Percentiles rank a stretch among this genome's conserved stretches.
phyloP scores from a whole-genome alignment of 2,113 vertebrate species.

The Tylochromis polylepis region DNA sequence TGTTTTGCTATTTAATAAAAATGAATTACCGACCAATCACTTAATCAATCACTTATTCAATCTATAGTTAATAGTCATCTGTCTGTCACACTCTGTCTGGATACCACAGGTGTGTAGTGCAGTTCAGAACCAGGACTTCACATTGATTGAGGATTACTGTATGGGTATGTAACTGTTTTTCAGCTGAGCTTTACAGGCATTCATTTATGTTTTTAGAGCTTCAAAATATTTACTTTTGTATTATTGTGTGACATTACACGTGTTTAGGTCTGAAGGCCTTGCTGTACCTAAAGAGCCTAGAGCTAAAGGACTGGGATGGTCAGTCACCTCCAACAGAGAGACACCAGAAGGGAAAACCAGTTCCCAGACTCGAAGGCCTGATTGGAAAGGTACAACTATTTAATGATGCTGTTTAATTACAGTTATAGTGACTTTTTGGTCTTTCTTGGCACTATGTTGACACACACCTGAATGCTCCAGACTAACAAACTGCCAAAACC shows the following conservation, averaged over 20 bases:
- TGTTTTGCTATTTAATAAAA: background rate
- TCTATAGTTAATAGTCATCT: background rate
- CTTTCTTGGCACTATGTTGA: background rate
- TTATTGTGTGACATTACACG: background rate
- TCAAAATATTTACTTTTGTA: background rate
- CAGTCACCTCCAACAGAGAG: slow-evolving; percentile 82
- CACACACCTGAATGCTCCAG: background rate
- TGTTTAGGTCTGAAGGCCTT: slow-evolving; percentile 79
- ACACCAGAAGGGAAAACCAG: slow-evolving; percentile 89
- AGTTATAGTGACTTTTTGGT: background rate
- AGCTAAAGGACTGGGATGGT: slow-evolving; percentile 82
- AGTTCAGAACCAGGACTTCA: slow-evolving; percentile 95
- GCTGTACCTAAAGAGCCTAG: slow-evolving; percentile 86
- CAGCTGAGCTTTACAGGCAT: background rate
- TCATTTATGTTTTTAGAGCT: background rate
- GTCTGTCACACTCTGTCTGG: background rate
- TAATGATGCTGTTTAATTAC: background rate
- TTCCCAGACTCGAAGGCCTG: slow-evolving; percentile 76
- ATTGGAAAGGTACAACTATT: slow-evolving; percentile 76
- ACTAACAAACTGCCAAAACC: background rate
- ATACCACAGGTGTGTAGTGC: slow-evolving; percentile 86
- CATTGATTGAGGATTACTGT: slow-evolving; percentile 91
- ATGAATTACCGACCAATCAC: background rate
- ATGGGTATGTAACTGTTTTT: slow-evolving; percentile 64
- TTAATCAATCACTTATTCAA: background rate